A percentile compares a stretch with the other conserved stretches of the same genome.
Evolutionary conservation across 2,888 invertebrate genomes (phyloP).

Genomic region (Pollenia amentaria): DNA sequence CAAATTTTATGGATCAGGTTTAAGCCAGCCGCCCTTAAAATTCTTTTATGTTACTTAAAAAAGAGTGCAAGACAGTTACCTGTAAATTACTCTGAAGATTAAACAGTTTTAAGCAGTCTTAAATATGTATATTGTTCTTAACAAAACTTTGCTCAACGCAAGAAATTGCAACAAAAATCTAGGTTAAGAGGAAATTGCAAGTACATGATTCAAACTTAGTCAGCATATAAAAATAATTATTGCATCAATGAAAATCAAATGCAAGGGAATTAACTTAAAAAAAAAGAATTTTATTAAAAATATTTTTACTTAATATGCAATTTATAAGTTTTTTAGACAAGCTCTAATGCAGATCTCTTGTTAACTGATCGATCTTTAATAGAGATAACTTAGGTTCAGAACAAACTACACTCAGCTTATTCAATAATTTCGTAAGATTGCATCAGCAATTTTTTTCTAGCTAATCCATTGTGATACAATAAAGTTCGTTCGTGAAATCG

Average conservation of each 20-base stretch:
- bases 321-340: background rate
- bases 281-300: background rate
- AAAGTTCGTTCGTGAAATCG: conserved; percentile 58
- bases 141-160: conserved; percentile 27
- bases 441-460: conserved; percentile 70
- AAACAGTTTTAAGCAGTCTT: background rate
- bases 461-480: conserved; percentile 68
- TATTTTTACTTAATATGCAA: background rate
- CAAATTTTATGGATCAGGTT: background rate
- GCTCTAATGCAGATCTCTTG: conserved; percentile 13
- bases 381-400: conserved; percentile 51
- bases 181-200: conserved; percentile 78
- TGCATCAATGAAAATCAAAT: conserved; percentile 11
- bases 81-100: too few species aligned
- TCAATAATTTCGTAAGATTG: conserved; percentile 70
- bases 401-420: conserved; percentile 67
- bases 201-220: conserved; percentile 74
- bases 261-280: background rate
- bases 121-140: background rate
- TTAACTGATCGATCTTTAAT: conserved; percentile 61
- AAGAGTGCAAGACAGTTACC: background rate
- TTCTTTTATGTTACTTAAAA: background rate
- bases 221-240: background rate
- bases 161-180: conserved; percentile 68
- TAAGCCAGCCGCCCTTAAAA: background rate